phyloP scores from a whole-genome alignment of 2,888 invertebrate species.

The Diplazon laetatorius region DNA sequence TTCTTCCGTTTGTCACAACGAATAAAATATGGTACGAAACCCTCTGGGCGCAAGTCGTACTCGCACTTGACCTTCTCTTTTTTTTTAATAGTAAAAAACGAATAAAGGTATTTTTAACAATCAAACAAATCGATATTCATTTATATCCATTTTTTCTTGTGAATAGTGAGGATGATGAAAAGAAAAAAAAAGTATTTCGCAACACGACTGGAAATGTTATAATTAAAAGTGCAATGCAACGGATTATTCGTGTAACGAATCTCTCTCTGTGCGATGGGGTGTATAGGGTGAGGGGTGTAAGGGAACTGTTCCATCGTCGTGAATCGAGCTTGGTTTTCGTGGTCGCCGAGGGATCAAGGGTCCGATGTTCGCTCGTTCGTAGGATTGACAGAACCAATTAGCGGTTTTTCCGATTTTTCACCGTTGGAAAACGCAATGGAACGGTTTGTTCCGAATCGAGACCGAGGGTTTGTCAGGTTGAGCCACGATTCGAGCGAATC shows the following conservation, averaged over 20 bases:
- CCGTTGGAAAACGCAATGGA: constrained; percentile 59
- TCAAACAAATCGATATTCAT: too few relatives aligned
- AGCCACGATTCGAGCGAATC: not conserved
- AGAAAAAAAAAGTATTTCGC: too few relatives aligned
- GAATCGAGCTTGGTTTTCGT: constrained; percentile 28
- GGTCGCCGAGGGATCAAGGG: constrained; percentile 46
- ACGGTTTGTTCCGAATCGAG: constrained; percentile 47
- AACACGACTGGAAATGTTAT: not conserved
- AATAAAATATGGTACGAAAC: too few relatives aligned
- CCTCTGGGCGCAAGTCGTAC: too few relatives aligned
- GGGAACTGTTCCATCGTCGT: constrained; percentile 34
- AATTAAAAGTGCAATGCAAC: constrained; percentile 65
- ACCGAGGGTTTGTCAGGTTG: not conserved
- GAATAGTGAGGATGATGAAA: too few relatives aligned
- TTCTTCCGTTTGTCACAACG: too few relatives aligned
- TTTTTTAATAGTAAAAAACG: too few relatives aligned
- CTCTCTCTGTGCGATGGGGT: constrained; percentile 47
- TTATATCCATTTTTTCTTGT: too few relatives aligned
- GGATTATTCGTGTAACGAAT: constrained; percentile 64
- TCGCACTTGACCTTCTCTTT: too few relatives aligned
- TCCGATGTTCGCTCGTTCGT: constrained; percentile 50
- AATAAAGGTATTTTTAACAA: too few relatives aligned
- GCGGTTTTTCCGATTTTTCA: constrained; percentile 73
- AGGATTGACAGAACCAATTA: constrained; percentile 75
- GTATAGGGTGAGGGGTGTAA: too few relatives aligned